Base-by-base conservation (phyloP, 2,113 vertebrate genomes). In the Deroptyus accipitrinus region DNA sequence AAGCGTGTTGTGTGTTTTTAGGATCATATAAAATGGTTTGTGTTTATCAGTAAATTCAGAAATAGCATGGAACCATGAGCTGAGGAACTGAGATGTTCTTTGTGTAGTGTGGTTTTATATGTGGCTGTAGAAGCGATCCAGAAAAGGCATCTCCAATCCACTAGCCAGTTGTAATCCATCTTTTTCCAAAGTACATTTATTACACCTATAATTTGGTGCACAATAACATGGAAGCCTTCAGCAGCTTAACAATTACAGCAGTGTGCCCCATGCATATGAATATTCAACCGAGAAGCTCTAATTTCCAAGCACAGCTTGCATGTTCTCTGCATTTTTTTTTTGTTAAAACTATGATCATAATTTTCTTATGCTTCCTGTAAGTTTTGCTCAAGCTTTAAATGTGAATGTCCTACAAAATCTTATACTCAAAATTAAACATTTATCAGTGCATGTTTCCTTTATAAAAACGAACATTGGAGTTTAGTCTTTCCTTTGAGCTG, bases 251-350 rank as follows among this genome's bases (percentile, higher is more conserved):
- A 67, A 16, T 22, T 67, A 30, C 8, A 86, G 44, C 28, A 17
- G 2, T 0, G 0, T 79, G 24, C 8, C 22, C 9, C 13, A 7
- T 0, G 0, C 9, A 1, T 27, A 10, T 0, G 1, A 12, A 28
- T 33, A 30, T 17, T 35, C 35, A 55, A 1, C 19, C 8, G 27
- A 86, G 30, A 23, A 70, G 12, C 52, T 66, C 17, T 64, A 1
- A 20, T 69, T 42, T 69, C 16, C 55, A 37, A 28, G 28, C 22
- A 75, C 10, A 24, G 7, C 22, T 88, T 69, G 37, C 33, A 8
- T 64, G 15, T 30, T 89, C 39, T 88, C 39, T 87, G 54, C 28
- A 41, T 84, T 17, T 74, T 74, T 44, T 49, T 49, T 81, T 77
- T 49, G 31, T 46, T 77, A 70, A 51, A 46, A 70, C n/a, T 78